A percentile compares a stretch with the other conserved stretches of the same genome.
Conservation (phyloP, 2,888 invertebrate species). For the Eupelmus urozonus region DNA sequence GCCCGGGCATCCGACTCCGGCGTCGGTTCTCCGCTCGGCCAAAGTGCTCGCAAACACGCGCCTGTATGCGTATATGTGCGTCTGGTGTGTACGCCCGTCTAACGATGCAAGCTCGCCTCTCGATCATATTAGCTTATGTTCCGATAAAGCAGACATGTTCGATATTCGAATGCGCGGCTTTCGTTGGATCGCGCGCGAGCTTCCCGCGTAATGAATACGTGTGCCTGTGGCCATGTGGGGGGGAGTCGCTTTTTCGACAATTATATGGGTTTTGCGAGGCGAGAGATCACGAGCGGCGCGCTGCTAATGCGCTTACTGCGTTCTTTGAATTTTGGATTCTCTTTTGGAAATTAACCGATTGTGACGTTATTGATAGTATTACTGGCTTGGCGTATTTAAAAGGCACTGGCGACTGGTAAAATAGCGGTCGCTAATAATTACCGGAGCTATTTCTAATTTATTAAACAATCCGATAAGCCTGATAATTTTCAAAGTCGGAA, state of each 20-base stretch:
- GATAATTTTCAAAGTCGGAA: too few relatives aligned
- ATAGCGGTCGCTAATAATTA: too few relatives aligned
- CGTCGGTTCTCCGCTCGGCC: conserved; percentile 5
- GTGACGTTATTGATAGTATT: too few relatives aligned
- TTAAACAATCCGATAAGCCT: too few relatives aligned
- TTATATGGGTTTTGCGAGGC: neutral
- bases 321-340: neutral
- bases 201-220: conserved; percentile 3
- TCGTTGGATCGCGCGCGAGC: conserved; percentile 31
- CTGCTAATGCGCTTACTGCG: neutral
- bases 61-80: neutral
- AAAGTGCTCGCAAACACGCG: conserved; percentile 9
- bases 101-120: conserved; percentile 32
- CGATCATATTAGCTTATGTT: conserved; percentile 49
- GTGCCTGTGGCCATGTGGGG: neutral
- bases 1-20: neutral
- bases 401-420: too few relatives aligned
- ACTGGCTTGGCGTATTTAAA: too few relatives aligned
- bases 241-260: conserved; percentile 17
- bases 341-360: too few relatives aligned
- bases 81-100: neutral
- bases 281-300: neutral
- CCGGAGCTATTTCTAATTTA: too few relatives aligned
- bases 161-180: conserved; percentile 32
- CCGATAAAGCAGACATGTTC: conserved; percentile 50